Evolutionary conservation across 2,113 vertebrate species (phyloP), one percentile per base, ranked within the genome.

Genomic region (Caranx ignobilis): DNA sequence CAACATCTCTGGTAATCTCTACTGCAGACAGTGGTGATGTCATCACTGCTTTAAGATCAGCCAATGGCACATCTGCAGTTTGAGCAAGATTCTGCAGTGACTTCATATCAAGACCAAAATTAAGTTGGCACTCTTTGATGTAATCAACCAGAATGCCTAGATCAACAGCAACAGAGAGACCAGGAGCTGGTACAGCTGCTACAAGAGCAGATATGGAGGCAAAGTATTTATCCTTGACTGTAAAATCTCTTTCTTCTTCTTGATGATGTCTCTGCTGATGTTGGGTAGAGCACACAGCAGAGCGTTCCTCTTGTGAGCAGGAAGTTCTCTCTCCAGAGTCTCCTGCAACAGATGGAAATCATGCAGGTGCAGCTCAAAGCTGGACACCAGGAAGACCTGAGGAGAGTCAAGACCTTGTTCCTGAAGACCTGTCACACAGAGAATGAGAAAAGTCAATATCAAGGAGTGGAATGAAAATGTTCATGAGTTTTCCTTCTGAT

Each of bases 371-470:
- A 69, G 41, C 0, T 85, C 11, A 56, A 4, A 11, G 37, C 31
- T 70, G 79, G 71, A 69, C 57, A 76, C 10, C 62, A 85, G 79
- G 79, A 88, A 88, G 55, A 82, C 82, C 26, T 82, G 54, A 4
- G 61, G 66, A 67, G 61, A 45, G 16, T 48, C 0, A 0, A 63
- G 0, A 10, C 48, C 73, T 34, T 13, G 12, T 0, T n/a, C 0
- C 4, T 31, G 2, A 47, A 88, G 79, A 64, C 75, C 82, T 82
- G 66, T 32, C 4, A 48, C 4, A 60, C 55, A 70, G 2, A 37
- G 10, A 41, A 41, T 9, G 8, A 26, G 39, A 41, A 10, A 41
- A 1, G 39, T 41, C 1, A 8, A 41, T 41, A 9, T 41, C 39
- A 41, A 10, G 39, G 39, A 9, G 39, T 10, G 8, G 10, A 41